phyloP scores from a whole-genome alignment of 2,113 vertebrate genomes.

The Neolamprologus longior region DNA sequence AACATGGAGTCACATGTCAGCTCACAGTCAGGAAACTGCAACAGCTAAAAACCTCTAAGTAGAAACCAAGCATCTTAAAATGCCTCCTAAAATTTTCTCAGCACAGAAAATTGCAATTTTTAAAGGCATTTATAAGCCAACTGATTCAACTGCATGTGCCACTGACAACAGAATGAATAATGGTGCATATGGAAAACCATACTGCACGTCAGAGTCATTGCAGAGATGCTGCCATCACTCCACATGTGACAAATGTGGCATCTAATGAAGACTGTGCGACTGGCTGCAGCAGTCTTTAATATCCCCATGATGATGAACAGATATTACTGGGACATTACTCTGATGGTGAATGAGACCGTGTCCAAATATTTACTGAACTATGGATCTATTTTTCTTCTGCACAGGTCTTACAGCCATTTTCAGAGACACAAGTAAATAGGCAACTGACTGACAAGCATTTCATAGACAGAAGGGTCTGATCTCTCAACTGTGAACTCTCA shows the following conservation, averaged over 20 bases:
- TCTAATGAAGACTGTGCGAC: neutral
- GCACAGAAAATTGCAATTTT: neutral
- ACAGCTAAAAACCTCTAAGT: neutral
- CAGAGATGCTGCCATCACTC: neutral
- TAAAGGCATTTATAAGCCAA: neutral
- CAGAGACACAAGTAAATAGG: neutral
- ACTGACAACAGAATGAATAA: neutral
- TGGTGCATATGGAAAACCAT: neutral
- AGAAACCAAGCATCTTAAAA: neutral
- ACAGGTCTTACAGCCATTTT: neutral
- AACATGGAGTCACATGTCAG: slow-evolving; percentile 30
- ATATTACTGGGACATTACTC: neutral
- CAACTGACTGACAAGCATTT: neutral
- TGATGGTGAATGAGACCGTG: neutral
- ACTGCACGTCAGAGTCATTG: neutral
- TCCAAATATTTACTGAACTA: neutral
- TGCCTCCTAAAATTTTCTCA: neutral
- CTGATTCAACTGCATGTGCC: neutral
- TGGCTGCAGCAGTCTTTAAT: neutral
- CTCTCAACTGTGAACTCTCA: neutral
- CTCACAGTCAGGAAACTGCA: neutral
- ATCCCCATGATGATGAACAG: neutral
- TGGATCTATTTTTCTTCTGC: neutral
- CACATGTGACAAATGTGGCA: neutral
- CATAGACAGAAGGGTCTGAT: neutral